Base-by-base conservation (phyloP, 2,113 vertebrate genomes). In the Myotis lucifugus region DNA sequence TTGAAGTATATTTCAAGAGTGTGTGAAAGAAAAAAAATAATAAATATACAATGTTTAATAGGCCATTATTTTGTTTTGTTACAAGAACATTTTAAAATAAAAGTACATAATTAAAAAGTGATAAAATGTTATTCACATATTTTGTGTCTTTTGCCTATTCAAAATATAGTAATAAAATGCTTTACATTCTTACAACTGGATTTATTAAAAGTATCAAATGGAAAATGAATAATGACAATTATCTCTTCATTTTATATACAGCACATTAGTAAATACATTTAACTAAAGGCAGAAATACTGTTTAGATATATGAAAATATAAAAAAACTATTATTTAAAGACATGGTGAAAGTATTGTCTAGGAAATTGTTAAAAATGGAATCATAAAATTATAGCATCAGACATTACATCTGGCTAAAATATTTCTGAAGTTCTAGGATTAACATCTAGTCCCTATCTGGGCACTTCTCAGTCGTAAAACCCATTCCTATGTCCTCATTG, bases 181-280 rank as follows among this genome's bases (percentile, higher is more conserved):
- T 97, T 95, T 64, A 91, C 89, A 82, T 82, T 96, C 17, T 91
- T 89, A 46, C 19, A 42, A 42, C 6, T 23, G 19, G 3, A 94
- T 70, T 77, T 83, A 52, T 77, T 86, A 76, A 69, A 90, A 77
- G 52, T 50, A 32, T 46, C 59, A 88, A 84, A n/a, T 79, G 6
- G 25, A 17, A 70, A 93, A 83, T 85, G 25, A 83, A 64, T 85
- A 42, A 32, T 66, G 29, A n/a, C 2, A 70, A 34, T 72, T 77
- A 78, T 50, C 10, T 76, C n/a, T 40, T 66, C 11, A 67, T 5
- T 66, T 90, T 84, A 81, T 56, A 40, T 61, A 32, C 29, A 88
- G 0, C 13, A 54, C 0, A 29, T 54, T 90, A 77, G 37, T 84
- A 90, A 54, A 69, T n/a, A 82, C n/a, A 9, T 70, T 92, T 66